Conservation (phyloP, 2,888 invertebrate species). For the Macrosoma leucophasiata region DNA sequence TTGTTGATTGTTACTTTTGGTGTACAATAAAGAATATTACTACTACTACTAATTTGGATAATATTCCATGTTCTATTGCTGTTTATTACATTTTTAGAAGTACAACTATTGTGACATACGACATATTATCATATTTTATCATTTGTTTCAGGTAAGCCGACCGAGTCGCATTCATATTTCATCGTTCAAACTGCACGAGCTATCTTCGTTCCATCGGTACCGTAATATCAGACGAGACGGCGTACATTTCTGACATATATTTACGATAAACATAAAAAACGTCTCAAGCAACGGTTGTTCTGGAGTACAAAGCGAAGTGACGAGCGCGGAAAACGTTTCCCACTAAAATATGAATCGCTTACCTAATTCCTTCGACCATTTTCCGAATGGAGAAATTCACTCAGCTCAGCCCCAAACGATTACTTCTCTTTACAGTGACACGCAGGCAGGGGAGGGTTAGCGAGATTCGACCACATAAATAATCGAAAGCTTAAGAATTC, state of each 20-base stretch:
- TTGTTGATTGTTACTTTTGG: too few species aligned
- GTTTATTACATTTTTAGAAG: too few species aligned
- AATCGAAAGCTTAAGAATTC: conserved; percentile 63
- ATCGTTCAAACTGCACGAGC: conserved; percentile 7
- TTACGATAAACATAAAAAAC: conserved; percentile 59
- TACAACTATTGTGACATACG: too few species aligned
- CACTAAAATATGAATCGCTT: conserved; percentile 56
- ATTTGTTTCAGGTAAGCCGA: conserved; percentile 35
- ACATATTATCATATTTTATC: too few species aligned
- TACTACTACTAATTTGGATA: too few species aligned
- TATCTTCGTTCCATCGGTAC: conserved; percentile 27
- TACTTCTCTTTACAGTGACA: conserved; percentile 56
- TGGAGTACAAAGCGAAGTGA: conserved; percentile 29
- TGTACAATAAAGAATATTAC: too few species aligned
- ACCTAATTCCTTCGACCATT: conserved; percentile 61
- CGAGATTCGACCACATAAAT: conserved; percentile 56
- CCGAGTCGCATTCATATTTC: conserved; percentile 9
- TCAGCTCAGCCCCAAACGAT: conserved; percentile 60
- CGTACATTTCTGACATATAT: too few species aligned
- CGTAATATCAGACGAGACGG: too few species aligned
- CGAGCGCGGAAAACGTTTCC: conserved; percentile 34
- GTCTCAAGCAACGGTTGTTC: conserved; percentile 35
- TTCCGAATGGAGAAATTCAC: conserved; percentile 67
- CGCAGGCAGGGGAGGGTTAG: conserved; percentile 39
- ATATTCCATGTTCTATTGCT: too few species aligned